phyloP scores from a whole-genome alignment of 2,797 vertebrate species.

The Amblyraja radiata region DNA sequence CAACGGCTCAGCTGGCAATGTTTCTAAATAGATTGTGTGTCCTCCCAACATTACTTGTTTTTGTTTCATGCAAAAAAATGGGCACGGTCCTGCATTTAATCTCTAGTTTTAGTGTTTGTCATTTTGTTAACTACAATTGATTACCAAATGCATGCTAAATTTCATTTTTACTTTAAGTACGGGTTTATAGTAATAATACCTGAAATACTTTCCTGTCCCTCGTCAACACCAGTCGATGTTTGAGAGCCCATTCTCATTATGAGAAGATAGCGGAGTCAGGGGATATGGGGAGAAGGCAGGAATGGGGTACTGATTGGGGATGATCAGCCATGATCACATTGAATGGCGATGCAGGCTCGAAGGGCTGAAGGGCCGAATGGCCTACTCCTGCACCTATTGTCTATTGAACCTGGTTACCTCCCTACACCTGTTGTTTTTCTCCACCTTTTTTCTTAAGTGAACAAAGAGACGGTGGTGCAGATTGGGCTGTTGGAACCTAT shows the following conservation, averaged over 20 bases:
- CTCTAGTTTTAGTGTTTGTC: not conserved
- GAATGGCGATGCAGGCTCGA: too few species aligned
- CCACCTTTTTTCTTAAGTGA: conserved; percentile 47
- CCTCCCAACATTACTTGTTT: not conserved
- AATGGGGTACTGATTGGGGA: too few species aligned
- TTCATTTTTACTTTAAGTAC: not conserved
- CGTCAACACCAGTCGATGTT: not conserved
- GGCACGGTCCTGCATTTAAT: not conserved
- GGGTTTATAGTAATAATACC: not conserved
- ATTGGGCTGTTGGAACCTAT: conserved; percentile 68
- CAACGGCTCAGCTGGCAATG: not conserved
- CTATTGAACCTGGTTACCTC: not conserved
- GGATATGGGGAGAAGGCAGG: too few species aligned
- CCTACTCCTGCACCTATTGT: too few species aligned
- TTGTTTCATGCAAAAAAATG: not conserved
- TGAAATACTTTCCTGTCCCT: not conserved
- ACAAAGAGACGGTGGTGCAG: conserved; percentile 61
- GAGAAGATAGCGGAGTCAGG: too few species aligned
- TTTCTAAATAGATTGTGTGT: not conserved
- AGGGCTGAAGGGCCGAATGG: too few species aligned
- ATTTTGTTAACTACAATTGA: not conserved
- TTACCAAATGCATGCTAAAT: not conserved
- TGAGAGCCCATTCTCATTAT: not conserved
- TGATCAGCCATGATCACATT: too few species aligned
- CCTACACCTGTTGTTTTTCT: not conserved